phyloP scores from a whole-genome alignment of 2,113 vertebrate species.

The Gavia stellata region DNA sequence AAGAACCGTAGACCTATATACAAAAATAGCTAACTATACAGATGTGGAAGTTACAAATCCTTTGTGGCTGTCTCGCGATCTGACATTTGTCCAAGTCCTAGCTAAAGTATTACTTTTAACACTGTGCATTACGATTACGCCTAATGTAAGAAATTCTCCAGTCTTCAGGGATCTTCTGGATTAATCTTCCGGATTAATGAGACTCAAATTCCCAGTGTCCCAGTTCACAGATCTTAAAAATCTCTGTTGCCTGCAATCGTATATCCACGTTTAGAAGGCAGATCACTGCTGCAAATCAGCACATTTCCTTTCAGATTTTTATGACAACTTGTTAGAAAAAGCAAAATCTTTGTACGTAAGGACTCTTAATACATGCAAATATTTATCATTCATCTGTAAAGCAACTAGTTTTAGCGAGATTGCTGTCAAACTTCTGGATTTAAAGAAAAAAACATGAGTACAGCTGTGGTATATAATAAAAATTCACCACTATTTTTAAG shows the following conservation, averaged over 20 bases:
- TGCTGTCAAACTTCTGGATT: not conserved
- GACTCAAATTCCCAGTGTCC: not conserved
- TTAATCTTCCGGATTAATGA: not conserved
- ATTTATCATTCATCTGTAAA: not conserved
- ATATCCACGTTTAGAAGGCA: not conserved
- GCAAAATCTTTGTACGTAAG: not conserved
- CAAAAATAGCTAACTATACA: not conserved
- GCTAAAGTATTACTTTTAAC: not conserved
- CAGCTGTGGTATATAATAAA: not conserved
- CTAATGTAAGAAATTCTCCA: not conserved
- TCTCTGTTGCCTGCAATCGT: not conserved
- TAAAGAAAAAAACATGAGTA: not conserved
- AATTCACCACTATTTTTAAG: not conserved
- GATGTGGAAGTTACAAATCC: not conserved
- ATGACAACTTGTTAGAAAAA: not conserved
- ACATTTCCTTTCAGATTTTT: not conserved
- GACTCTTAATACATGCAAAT: not conserved
- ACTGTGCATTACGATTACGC: accelerated
- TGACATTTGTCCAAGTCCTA: not conserved
- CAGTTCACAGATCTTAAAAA: not conserved
- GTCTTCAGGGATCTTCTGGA: not conserved
- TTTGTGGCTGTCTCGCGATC: accelerated
- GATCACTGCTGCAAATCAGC: not conserved
- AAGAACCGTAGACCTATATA: not conserved
- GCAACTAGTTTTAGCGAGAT: not conserved